A percentile compares a stretch with the other conserved stretches of the same genome.
Evolutionary conservation across 2,113 vertebrate species (phyloP).

Genomic region (Sturnus vulgaris): DNA sequence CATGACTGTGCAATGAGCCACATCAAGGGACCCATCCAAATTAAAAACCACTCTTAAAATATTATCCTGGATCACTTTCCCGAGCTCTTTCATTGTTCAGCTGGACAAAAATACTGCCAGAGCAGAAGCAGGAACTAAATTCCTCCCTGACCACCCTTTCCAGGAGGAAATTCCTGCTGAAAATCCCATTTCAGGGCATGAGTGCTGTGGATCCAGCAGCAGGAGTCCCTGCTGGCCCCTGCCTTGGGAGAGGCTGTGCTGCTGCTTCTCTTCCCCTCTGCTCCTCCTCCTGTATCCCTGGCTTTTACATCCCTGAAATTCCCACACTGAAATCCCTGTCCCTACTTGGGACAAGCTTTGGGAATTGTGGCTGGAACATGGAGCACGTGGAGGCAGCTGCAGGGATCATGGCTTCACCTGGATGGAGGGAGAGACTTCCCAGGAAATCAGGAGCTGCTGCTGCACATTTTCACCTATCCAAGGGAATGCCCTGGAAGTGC

Average conservation of each 20-base stretch:
- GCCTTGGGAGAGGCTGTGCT: background rate
- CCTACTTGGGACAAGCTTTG: background rate
- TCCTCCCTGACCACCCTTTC: background rate
- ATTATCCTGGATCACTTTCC: background rate
- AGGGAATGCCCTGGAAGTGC: background rate
- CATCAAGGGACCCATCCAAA: background rate
- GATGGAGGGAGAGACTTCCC: accelerated
- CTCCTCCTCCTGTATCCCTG: accelerated
- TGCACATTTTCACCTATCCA: accelerated
- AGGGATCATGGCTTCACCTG: accelerated
- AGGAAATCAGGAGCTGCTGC: background rate
- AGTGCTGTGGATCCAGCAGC: background rate
- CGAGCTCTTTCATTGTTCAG: background rate
- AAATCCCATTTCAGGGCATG: background rate
- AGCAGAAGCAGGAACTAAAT: background rate
- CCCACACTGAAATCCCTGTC: background rate
- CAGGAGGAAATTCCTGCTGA: background rate
- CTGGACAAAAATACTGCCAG: background rate
- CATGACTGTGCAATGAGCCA: background rate
- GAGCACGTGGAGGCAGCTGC: background rate
- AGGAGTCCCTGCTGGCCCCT: background rate
- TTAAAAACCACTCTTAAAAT: background rate
- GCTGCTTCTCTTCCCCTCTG: background rate
- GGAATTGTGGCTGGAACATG: background rate
- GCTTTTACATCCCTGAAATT: background rate